Evolutionary conservation across 92 coral and sea anemone species (phyloP).

Genomic region (Bergia puertoricense): DNA sequence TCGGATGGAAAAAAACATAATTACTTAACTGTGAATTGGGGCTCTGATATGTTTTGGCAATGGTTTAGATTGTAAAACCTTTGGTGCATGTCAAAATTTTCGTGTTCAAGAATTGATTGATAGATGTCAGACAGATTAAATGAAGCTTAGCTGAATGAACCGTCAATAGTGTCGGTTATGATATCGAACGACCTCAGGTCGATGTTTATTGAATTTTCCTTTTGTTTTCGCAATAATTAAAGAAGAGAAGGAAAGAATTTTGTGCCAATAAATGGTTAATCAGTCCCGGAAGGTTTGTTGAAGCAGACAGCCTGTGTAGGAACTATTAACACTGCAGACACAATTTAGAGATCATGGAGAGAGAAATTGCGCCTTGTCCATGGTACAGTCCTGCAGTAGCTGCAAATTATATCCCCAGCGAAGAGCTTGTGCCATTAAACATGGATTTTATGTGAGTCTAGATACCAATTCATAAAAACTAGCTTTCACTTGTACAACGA

Average conservation of each 20-base stretch:
- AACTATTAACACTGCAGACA: background rate
- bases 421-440: background rate
- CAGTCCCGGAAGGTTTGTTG: conserved; percentile 17
- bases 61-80: background rate
- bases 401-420: conserved; percentile 13
- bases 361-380: background rate
- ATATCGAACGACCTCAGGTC: conserved; percentile 22
- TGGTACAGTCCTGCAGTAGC: background rate
- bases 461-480: background rate
- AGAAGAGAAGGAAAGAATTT: conserved; percentile 7
- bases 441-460: conserved; percentile 18
- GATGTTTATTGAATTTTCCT: conserved; percentile 3
- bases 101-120: conserved; percentile 68
- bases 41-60: background rate
- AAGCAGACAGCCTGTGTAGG: background rate
- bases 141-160: background rate
- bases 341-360: background rate
- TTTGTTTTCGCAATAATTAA: conserved; percentile 35
- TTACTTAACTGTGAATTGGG: background rate
- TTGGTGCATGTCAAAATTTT: conserved; percentile 47
- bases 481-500: background rate
- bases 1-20: background rate
- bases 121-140: conserved; percentile 48
- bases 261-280: background rate
- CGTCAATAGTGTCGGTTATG: background rate